phyloP scores from a whole-genome alignment of 1,140 invertebrate species.

The Polypedilum pembai region DNA sequence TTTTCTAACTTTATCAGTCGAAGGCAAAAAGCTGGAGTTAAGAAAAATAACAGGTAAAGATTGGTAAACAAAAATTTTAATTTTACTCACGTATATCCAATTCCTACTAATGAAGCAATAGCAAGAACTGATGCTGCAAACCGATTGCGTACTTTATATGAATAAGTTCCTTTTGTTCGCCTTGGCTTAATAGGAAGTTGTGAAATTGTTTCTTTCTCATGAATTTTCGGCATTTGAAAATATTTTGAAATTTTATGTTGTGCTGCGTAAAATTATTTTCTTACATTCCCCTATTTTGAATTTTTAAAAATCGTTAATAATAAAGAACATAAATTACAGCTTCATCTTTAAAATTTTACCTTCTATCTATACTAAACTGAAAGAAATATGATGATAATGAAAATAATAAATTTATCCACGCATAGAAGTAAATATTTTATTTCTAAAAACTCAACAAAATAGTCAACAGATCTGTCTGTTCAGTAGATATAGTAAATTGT shows the following conservation, averaged over 20 bases:
- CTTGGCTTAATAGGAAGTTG: slow-evolving; percentile 35
- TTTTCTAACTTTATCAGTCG: not conserved
- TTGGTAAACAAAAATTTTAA: not conserved
- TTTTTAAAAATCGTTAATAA: too few relatives aligned
- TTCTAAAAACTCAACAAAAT: too few relatives aligned
- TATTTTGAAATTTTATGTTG: not conserved
- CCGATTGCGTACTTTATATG: slow-evolving; percentile 38
- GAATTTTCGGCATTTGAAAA: not conserved
- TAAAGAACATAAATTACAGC: too few relatives aligned
- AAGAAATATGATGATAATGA: too few relatives aligned
- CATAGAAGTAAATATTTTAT: too few relatives aligned
- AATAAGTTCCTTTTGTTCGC: slow-evolving; percentile 40
- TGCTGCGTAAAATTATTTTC: not conserved
- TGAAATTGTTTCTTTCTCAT: slow-evolving; percentile 7
- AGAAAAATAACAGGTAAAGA: not conserved
- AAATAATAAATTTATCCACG: too few relatives aligned
- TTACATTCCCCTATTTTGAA: too few relatives aligned
- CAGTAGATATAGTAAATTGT: too few relatives aligned
- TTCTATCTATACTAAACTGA: too few relatives aligned
- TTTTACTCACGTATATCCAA: slow-evolving; percentile 35
- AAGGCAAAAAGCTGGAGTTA: not conserved
- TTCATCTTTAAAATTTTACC: too few relatives aligned
- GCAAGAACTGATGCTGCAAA: slow-evolving; percentile 37
- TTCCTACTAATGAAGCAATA: slow-evolving; percentile 35
- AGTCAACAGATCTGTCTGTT: too few relatives aligned